Conservation (phyloP, 2,888 invertebrate species). For the Amorpha juglandis region DNA sequence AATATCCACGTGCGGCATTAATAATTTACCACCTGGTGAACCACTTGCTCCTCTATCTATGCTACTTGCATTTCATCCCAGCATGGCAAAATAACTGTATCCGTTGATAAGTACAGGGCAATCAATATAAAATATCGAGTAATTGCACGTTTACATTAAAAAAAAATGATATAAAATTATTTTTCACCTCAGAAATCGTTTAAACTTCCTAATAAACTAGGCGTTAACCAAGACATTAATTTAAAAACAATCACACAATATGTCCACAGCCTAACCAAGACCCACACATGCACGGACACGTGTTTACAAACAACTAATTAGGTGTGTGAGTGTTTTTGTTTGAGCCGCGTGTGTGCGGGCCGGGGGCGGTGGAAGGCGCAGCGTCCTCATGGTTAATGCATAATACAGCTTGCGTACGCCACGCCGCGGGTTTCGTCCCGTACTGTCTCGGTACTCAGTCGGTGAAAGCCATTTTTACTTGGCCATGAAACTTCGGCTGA, state of each 20-base stretch:
- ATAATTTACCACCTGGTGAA: too few relatives aligned
- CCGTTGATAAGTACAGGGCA: too few relatives aligned
- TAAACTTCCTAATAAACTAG: too few relatives aligned
- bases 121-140: too few relatives aligned
- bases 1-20: too few relatives aligned
- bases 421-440: conserved; percentile 59
- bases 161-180: too few relatives aligned
- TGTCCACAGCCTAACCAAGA: conserved; percentile 42
- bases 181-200: too few relatives aligned
- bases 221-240: not conserved
- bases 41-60: too few relatives aligned
- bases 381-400: conserved; percentile 86
- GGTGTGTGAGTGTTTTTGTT: conserved; percentile 62
- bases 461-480: conserved; percentile 68
- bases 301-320: conserved; percentile 81
- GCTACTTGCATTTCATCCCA: too few relatives aligned
- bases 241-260: conserved; percentile 36
- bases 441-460: conserved; percentile 71
- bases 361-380: conserved; percentile 37
- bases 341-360: conserved; percentile 47
- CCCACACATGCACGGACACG: conserved; percentile 49
- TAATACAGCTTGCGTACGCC: conserved; percentile 79
- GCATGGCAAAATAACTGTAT: too few relatives aligned
- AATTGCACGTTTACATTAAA: too few relatives aligned
- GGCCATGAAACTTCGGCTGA: conserved; percentile 57